Base-by-base conservation (phyloP, 2,888 invertebrate species). In the Limnephilus auricula region DNA sequence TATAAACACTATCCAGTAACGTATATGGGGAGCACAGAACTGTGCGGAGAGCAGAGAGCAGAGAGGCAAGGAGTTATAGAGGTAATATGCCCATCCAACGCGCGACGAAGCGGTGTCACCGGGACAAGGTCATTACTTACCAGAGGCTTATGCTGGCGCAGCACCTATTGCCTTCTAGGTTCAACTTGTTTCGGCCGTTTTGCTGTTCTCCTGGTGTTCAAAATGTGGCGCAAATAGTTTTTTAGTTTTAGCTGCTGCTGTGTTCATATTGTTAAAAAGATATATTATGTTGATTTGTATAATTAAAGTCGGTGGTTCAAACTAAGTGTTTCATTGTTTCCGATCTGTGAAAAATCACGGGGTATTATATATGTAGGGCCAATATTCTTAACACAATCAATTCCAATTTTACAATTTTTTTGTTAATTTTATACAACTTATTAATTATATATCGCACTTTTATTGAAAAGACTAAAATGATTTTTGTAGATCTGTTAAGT, bases 71-170 rank as follows among this genome's bases (percentile, higher is more conserved):
- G 65, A 25, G 65, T 18, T 25, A 65, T 18, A 65, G 65, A 25
- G 25, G 65, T 15, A 45, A 13, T 45, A 65, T 25, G 25, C 65
- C 65, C 85, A 90, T 90, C 90, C 84, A 32, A n/a, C 50, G 90
- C 83, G 83, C 37, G 79, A 85, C 90, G 65, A 65, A 65, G 65
- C 85, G 82, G 79, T 79, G 84, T 78, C 37, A 79, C 34, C 9
- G 37, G 79, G 84, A 90, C 90, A 90, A 82, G 90, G 90, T 90
- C 85, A 90, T 78, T 85, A 50, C 34, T 78, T 85, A 90, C 37
- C 82, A 37, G 40, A 85, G 65, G 85, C 83, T 37, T 78, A 84
- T 15, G 18, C 50, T 50, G n/a, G 65, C 9, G 9, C 65, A 65
- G 65, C n/a, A 65, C 65, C 65, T 9, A 25, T n/a, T 50, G 3